Conservation (phyloP, 2,888 invertebrate genomes). For the Polyploca ridens region DNA sequence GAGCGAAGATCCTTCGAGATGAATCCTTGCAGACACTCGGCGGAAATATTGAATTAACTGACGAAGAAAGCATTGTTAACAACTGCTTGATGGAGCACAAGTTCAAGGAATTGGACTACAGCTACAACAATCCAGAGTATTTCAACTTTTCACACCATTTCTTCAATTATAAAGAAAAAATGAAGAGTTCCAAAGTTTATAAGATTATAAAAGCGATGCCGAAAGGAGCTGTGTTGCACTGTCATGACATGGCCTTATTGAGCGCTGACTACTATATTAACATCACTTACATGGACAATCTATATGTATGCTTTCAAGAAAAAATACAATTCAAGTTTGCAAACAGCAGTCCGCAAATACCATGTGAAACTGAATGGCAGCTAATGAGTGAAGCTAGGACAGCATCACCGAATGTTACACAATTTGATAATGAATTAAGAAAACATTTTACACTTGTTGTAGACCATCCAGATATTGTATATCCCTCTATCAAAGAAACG, state of each 20-base stretch:
- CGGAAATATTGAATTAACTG: constrained; percentile 73
- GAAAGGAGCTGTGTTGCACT: constrained; percentile 89
- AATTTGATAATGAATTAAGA: constrained; percentile 81
- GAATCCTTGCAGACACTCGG: constrained; percentile 81
- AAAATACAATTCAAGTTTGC: constrained; percentile 56
- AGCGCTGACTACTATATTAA: constrained; percentile 86
- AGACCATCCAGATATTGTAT: constrained; percentile 70
- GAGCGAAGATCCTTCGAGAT: constrained; percentile 72
- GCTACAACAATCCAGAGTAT: constrained; percentile 78
- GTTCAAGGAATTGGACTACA: constrained; percentile 79
- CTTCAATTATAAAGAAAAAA: constrained; percentile 83
- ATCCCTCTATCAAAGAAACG: constrained; percentile 80
- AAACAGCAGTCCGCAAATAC: constrained; percentile 40
- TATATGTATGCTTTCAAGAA: constrained; percentile 80
- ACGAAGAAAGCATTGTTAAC: constrained; percentile 81
- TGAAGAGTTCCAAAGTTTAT: constrained; percentile 87
- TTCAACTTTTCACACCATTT: constrained; percentile 88
- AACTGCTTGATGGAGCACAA: constrained; percentile 85
- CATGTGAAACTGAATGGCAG: constrained; percentile 70
- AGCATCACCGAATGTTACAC: constrained; percentile 58
- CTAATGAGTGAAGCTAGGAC: constrained; percentile 72
- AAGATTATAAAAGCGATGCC: constrained; percentile 88
- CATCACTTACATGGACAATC: constrained; percentile 85
- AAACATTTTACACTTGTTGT: constrained; percentile 83
- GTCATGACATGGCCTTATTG: constrained; percentile 87